Conservation (phyloP, 2,888 invertebrate genomes). For the Sminthurides aquaticus region DNA sequence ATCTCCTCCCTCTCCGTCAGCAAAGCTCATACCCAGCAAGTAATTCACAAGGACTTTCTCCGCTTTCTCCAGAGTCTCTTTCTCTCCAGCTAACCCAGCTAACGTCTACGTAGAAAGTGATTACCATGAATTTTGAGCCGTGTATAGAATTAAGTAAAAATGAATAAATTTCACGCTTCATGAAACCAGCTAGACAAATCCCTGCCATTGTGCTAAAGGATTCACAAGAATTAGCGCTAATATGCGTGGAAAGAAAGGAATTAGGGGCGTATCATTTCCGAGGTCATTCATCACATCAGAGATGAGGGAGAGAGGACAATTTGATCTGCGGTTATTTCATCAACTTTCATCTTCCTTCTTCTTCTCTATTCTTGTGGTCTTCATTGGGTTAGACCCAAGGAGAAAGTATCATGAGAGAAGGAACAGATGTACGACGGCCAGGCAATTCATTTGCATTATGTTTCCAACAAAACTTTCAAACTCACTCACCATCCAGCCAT, state of each 20-base stretch:
- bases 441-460: neutral
- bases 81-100: too few relatives aligned
- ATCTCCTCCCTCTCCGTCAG: too few relatives aligned
- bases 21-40: too few relatives aligned
- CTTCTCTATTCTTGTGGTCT: neutral
- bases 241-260: neutral
- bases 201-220: neutral
- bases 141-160: too few relatives aligned
- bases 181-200: neutral
- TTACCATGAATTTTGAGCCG: too few relatives aligned
- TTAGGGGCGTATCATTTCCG: neutral
- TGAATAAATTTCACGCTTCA: neutral
- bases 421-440: neutral
- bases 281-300: constrained; percentile 17
- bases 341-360: too few relatives aligned
- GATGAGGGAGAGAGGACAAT: neutral
- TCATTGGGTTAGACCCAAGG: neutral
- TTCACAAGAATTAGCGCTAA: neutral
- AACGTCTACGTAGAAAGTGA: too few relatives aligned
- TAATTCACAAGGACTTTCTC: too few relatives aligned
- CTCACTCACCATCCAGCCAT: neutral
- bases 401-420: neutral
- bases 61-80: too few relatives aligned
- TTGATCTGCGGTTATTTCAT: neutral
- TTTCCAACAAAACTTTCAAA: neutral